Evolutionary conservation across 53 echinoderm and acorn worm species (phyloP).

Genomic region (Echinometra lucunter): DNA sequence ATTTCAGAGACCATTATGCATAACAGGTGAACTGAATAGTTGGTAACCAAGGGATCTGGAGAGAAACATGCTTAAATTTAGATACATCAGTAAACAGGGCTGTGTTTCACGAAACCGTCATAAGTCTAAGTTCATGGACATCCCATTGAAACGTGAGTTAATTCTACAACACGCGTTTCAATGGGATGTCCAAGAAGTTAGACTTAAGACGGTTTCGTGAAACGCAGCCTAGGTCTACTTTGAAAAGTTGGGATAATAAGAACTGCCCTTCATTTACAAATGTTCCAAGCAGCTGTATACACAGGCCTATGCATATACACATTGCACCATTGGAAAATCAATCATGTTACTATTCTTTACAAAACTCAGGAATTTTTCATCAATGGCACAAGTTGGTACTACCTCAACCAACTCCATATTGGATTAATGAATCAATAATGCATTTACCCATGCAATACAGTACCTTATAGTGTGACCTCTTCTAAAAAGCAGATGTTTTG

Average conservation of each 20-base stretch:
- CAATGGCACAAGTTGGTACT: not conserved
- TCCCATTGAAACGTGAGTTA: too few species aligned
- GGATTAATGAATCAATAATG: not conserved
- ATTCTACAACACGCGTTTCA: too few species aligned
- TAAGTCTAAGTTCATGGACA: too few species aligned
- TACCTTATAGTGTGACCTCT: not conserved
- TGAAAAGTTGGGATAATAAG: not conserved
- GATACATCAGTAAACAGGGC: too few species aligned
- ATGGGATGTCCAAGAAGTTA: too few species aligned
- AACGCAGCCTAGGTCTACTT: not conserved
- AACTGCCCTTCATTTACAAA: not conserved
- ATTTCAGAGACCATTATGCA: too few species aligned
- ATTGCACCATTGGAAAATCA: constrained; percentile 7
- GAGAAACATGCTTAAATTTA: too few species aligned
- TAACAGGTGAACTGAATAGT: too few species aligned
- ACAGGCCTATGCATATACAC: not conserved
- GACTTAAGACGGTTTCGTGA: too few species aligned
- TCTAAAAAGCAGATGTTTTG: not conserved
- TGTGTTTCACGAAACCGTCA: too few species aligned
- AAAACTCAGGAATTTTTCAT: not conserved
- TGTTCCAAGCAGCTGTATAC: not conserved
- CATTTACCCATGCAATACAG: not conserved
- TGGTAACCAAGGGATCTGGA: too few species aligned
- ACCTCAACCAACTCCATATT: not conserved
- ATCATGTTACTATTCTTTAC: not conserved